phyloP scores from a whole-genome alignment of 2,113 vertebrate genomes.

The Synodontis membranacea region DNA sequence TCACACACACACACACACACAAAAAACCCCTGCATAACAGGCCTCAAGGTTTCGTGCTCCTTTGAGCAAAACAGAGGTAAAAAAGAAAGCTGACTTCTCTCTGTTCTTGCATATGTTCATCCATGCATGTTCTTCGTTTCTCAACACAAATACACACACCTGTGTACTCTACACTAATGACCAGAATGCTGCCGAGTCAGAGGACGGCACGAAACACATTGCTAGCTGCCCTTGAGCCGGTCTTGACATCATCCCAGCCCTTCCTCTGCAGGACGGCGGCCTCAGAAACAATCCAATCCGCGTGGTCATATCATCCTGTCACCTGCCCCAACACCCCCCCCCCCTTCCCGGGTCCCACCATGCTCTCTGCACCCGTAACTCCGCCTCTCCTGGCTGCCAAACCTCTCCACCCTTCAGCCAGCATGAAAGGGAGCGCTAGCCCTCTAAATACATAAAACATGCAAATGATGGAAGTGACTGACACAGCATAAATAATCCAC shows the following conservation, averaged over 20 bases:
- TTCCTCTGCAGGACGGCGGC: constrained; percentile 38
- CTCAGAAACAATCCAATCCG: constrained; percentile 43
- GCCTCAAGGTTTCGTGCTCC: constrained; percentile 37
- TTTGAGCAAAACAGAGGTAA: constrained; percentile 28
- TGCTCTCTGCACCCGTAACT: constrained; percentile 44
- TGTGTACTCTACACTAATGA: constrained; percentile 8
- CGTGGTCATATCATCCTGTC: constrained; percentile 29
- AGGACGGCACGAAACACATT: constrained; percentile 21
- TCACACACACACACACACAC: too few relatives aligned
- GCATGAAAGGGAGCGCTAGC: constrained; percentile 52
- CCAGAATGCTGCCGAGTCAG: background rate
- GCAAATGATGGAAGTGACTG: constrained; percentile 64
- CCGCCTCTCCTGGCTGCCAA: constrained; percentile 48
- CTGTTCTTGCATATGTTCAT: constrained; percentile 3
- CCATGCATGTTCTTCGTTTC: background rate
- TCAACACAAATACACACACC: constrained; percentile 2
- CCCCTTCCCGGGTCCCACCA: constrained; percentile 37
- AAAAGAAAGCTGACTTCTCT: background rate
- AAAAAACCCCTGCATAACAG: constrained; percentile 42
- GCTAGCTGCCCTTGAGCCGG: constrained; percentile 15
- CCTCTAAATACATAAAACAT: constrained; percentile 58
- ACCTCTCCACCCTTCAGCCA: constrained; percentile 52
- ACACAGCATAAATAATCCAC: constrained; percentile 74
- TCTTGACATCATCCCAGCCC: constrained; percentile 13
- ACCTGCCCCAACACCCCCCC: too few relatives aligned